These are phyloP conservation scores for Dysmachus trigonus DNA, from an alignment of 2,888 invertebrate genomes.

Conservation along the genomic window DNA sequence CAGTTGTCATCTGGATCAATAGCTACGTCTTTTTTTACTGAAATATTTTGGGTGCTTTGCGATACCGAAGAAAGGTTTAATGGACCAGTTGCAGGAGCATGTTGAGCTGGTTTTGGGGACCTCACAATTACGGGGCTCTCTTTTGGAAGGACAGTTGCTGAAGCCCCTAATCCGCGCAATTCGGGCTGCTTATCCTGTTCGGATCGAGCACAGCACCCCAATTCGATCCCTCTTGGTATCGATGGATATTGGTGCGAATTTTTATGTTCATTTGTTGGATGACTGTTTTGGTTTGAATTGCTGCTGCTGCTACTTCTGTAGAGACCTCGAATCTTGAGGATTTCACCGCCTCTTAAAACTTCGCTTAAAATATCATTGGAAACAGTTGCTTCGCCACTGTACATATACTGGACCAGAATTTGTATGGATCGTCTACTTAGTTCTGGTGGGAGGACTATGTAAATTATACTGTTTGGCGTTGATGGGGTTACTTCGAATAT, in stretches of 20 bases:
- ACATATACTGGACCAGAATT: conserved; percentile 87
- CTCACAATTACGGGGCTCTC: conserved; percentile 63
- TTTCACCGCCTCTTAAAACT: conserved; percentile 82
- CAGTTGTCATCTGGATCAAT: conserved; percentile 59
- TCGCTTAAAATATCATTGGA: conserved; percentile 84
- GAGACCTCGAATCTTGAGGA: conserved; percentile 81
- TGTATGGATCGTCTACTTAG: conserved; percentile 82
- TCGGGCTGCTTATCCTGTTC: conserved; percentile 62
- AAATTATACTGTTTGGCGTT: conserved; percentile 63
- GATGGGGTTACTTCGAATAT: conserved; percentile 62
- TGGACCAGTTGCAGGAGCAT: conserved; percentile 42
- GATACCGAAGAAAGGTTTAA: conserved; percentile 51
- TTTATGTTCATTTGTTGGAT: neutral
- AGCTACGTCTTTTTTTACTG: conserved; percentile 63
- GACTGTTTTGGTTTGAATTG: neutral
- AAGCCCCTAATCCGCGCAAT: conserved; percentile 27
- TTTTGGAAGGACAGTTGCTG: conserved; percentile 56
- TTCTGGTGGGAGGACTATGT: conserved; percentile 82
- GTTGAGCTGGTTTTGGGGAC: conserved; percentile 55
- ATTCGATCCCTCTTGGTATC: neutral
- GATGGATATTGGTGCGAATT: neutral
- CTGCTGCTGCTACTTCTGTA: conserved; percentile 71
- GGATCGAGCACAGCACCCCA: conserved; percentile 58
- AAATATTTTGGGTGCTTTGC: conserved; percentile 48
- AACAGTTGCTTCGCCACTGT: conserved; percentile 80